A percentile compares a stretch with the other conserved stretches of the same genome.
phyloP scores from a whole-genome alignment of 2,888 invertebrate species.

The Morpho helenor region DNA sequence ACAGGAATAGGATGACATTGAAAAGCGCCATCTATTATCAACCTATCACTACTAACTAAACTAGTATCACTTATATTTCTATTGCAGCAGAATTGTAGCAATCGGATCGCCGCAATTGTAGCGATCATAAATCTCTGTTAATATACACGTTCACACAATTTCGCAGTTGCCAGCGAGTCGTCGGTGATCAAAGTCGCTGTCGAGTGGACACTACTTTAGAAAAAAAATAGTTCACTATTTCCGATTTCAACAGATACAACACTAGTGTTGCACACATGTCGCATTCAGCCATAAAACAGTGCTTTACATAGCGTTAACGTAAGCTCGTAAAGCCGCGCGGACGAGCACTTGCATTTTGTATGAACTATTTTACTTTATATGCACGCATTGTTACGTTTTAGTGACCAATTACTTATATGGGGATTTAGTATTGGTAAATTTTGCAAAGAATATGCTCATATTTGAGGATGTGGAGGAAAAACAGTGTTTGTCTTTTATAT shows the following conservation, averaged over 20 bases:
- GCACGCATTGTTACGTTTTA: conserved; percentile 3
- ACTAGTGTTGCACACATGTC: conserved; percentile 33
- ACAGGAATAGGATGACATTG: no score
- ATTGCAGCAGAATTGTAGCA: no score
- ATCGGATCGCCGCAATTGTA: no score
- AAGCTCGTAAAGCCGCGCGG: conserved; percentile 50
- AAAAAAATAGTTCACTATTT: neutral
- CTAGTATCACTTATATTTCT: no score
- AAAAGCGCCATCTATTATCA: no score
- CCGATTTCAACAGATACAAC: conserved; percentile 9
- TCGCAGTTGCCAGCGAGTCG: no score
- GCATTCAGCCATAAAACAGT: conserved; percentile 52
- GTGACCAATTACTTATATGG: neutral
- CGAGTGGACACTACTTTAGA: no score
- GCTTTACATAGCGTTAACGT: conserved; percentile 63
- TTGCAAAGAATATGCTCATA: neutral
- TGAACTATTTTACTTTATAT: conserved; percentile 25
- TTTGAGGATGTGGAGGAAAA: neutral
- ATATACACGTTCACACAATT: no score
- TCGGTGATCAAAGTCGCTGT: no score
- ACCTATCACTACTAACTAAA: no score
- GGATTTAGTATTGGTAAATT: neutral
- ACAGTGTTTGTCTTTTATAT: neutral
- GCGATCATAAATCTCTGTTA: no score
- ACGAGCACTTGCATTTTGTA: conserved; percentile 34